Percentiles rank a stretch among this genome's conserved stretches.
These are phyloP conservation scores for Pseudococcus jackbeardsleyi DNA, from an alignment of 2,888 invertebrate genomes.

Conservation along the genomic window DNA sequence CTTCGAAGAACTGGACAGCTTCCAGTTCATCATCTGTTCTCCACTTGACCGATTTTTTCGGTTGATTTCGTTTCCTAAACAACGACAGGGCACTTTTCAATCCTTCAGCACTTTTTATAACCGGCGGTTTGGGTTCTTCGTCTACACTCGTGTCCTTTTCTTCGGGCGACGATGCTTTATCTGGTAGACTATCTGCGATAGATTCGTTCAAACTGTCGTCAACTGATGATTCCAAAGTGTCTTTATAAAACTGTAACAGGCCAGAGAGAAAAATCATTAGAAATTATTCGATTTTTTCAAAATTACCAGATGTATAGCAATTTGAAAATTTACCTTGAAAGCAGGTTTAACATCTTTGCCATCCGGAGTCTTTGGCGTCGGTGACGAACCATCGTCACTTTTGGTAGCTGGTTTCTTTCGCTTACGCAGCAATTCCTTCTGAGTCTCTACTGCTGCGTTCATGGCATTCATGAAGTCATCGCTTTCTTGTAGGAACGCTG, in stretches of 20 bases:
- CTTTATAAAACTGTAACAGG: slow-evolving; percentile 83
- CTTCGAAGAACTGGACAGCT: slow-evolving; percentile 89
- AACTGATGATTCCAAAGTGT: slow-evolving; percentile 83
- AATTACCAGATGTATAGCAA: not conserved
- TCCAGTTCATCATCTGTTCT: slow-evolving; percentile 84
- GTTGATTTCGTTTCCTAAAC: slow-evolving; percentile 72
- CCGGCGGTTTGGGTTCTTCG: not conserved
- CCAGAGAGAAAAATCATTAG: not conserved
- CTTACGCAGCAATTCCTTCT: slow-evolving; percentile 57
- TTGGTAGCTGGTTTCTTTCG: slow-evolving; percentile 54
- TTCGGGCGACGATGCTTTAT: slow-evolving; percentile 17
- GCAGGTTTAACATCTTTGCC: slow-evolving; percentile 46
- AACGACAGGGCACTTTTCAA: slow-evolving; percentile 68
- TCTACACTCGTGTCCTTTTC: not conserved
- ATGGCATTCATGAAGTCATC: slow-evolving; percentile 95
- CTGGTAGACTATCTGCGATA: slow-evolving; percentile 66
- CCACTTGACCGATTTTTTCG: slow-evolving; percentile 88
- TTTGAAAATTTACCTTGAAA: slow-evolving; percentile 49
- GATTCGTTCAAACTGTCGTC: slow-evolving; percentile 68
- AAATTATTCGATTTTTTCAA: not conserved
- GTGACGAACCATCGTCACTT: slow-evolving; percentile 40
- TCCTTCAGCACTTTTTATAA: slow-evolving; percentile 39
- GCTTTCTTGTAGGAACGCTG: slow-evolving; percentile 88
- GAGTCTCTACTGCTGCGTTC: slow-evolving; percentile 57
- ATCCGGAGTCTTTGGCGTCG: slow-evolving; percentile 16